Base-by-base conservation (phyloP, 2,888 invertebrate genomes). In the Morinoia aosen region DNA sequence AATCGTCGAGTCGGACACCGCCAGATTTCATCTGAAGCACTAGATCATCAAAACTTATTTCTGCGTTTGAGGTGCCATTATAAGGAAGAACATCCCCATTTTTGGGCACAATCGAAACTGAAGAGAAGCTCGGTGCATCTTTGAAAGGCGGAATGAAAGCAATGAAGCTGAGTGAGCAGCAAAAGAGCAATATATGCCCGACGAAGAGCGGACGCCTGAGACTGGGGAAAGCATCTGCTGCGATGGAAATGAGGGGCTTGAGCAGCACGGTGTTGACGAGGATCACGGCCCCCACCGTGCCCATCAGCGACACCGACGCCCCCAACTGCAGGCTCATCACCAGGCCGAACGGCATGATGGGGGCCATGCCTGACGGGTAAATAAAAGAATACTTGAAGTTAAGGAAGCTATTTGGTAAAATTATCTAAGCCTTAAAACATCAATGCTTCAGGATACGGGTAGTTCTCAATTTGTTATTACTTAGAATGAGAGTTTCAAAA, bases 301-400 rank as follows among this genome's bases (percentile, higher is more conserved):
- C 96, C 25, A 96, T 95, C 39, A 95, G 91, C 25, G 94, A 94
- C 91, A 95, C 98, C 7, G 98, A 98, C 97, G 98, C 98, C 39
- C 99, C 99, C 97, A 99, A 97, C 97, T 99, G 98, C 96, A 98
- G 98, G 8, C 98, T 98, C 97, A 98, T 98, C 0, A 97, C 97
- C 95, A 98, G 98, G 97, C 98, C 97, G 97, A 98, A 98, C 94
- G 98, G 98, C 95, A 99, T 98, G 95, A 99, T 98, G 58, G 98
- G 98, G 61, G 98, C 98, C 93, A 93, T 88, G n/a, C 95, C 95
- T 95, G 95, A 39, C 56, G 58, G 19, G 14, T 16, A 16, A 39
- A 64, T 5, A 76, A 16, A 7, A 25, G 76, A 76, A 16, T 76
- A 25, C 16, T 76, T 76, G 33, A 76, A 16, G 5, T 33, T 48